Percentiles rank a stretch among this genome's conserved stretches.
Evolutionary conservation across 2,113 vertebrate genomes (phyloP).

Genomic region (Dipodomys merriami): DNA sequence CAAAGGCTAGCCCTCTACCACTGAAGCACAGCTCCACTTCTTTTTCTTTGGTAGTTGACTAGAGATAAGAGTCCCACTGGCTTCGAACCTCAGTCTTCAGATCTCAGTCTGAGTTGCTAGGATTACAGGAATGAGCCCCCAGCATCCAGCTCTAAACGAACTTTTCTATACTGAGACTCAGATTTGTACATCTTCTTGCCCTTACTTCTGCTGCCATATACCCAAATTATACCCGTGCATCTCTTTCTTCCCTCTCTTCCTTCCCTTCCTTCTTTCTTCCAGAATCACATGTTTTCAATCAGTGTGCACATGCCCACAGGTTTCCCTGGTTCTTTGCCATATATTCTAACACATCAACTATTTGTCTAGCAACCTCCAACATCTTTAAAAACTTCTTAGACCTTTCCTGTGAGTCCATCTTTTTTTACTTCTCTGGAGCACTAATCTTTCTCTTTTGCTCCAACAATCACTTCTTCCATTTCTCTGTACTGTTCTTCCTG

Average conservation of each 20-base stretch:
- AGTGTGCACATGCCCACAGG: background rate
- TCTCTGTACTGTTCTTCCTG: background rate
- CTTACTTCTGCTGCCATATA: too few species aligned
- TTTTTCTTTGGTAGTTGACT: too few species aligned
- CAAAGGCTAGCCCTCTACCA: too few species aligned
- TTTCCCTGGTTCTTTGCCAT: background rate
- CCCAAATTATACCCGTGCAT: background rate
- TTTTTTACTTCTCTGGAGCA: background rate
- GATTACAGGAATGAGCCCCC: too few species aligned
- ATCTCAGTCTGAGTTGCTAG: too few species aligned
- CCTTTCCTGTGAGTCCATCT: background rate
- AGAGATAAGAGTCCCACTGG: too few species aligned
- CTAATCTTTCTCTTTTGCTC: background rate
- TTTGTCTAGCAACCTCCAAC: background rate
- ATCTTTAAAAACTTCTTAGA: background rate
- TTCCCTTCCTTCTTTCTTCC: background rate
- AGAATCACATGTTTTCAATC: background rate
- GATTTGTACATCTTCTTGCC: too few species aligned
- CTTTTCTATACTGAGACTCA: too few species aligned
- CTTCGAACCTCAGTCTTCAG: too few species aligned
- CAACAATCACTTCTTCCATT: background rate
- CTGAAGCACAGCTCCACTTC: too few species aligned
- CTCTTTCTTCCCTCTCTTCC: background rate
- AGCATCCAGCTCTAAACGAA: too few species aligned
- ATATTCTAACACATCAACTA: background rate